These are phyloP conservation scores for Paraplagusia blochii DNA, from an alignment of 2,113 vertebrate species.

Conservation along the genomic window DNA sequence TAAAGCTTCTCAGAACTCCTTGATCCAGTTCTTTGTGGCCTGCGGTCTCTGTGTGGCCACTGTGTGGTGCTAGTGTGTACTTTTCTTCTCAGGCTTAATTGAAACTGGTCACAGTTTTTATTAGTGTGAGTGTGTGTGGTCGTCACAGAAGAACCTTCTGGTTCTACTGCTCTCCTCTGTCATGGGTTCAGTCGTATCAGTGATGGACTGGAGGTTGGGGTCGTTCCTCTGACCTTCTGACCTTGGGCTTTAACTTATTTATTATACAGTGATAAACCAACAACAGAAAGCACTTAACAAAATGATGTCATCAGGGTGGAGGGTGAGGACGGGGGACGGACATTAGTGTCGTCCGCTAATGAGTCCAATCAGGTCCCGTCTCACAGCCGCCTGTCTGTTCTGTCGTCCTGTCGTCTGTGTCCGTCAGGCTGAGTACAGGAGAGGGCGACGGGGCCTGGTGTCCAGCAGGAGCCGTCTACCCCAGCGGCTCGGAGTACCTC, in stretches of 20 bases:
- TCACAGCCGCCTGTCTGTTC: not conserved
- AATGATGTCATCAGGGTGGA: too few relatives aligned
- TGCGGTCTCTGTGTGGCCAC: conserved; percentile 35
- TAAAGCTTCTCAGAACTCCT: conserved; percentile 15
- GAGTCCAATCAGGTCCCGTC: not conserved
- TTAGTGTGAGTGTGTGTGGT: conserved; percentile 49
- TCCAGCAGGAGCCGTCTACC: conserved; percentile 83
- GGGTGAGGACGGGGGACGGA: too few relatives aligned
- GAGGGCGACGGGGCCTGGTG: conserved; percentile 94
- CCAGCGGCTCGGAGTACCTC: conserved; percentile 85
- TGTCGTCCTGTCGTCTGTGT: conserved; percentile 6
- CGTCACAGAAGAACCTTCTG: conserved; percentile 13
- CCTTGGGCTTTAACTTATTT: too few relatives aligned
- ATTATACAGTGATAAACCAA: too few relatives aligned
- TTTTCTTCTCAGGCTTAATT: conserved; percentile 27
- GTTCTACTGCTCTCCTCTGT: conserved; percentile 29
- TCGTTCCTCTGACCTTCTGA: too few relatives aligned
- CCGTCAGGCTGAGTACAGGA: conserved; percentile 82
- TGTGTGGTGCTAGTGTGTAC: conserved; percentile 26
- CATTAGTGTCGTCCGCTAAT: too few relatives aligned
- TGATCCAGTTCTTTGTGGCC: conserved; percentile 12
- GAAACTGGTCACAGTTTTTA: conserved; percentile 33
- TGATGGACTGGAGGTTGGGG: too few relatives aligned
- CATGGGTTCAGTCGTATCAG: too few relatives aligned
- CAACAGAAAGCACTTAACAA: too few relatives aligned